phyloP scores from a whole-genome alignment of 2,797 vertebrate species.

The Picus viridis region DNA sequence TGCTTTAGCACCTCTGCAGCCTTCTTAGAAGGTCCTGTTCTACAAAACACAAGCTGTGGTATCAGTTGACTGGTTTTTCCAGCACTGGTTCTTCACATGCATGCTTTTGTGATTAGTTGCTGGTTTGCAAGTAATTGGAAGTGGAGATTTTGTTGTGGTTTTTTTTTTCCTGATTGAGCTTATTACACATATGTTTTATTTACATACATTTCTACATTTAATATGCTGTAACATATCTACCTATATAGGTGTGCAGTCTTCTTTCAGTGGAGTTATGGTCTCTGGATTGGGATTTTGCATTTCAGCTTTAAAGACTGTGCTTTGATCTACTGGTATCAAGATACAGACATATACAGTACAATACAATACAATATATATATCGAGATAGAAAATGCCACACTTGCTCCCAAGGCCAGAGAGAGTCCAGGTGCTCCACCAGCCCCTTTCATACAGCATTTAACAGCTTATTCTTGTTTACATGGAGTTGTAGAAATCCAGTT shows the following conservation, averaged over 20 bases:
- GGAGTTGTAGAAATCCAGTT: conserved; percentile 54
- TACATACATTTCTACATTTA: not conserved
- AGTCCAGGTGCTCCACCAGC: not conserved
- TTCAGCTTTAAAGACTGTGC: not conserved
- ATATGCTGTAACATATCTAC: not conserved
- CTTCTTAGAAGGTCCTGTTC: not conserved
- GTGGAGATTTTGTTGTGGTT: too few species aligned
- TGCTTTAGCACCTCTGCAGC: conserved; percentile 56
- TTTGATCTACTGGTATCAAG: not conserved
- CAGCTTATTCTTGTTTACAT: conserved; percentile 64
- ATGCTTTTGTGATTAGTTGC: conserved; percentile 42
- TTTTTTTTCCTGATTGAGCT: not conserved
- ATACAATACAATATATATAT: too few species aligned
- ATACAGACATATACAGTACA: too few species aligned
- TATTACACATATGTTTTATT: not conserved
- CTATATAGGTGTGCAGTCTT: not conserved
- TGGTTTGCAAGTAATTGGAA: not conserved
- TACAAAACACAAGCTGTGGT: not conserved
- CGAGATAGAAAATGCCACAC: not conserved
- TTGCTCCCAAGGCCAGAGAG: not conserved
- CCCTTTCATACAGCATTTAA: conserved; percentile 11
- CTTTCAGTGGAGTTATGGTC: not conserved
- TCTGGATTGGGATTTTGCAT: not conserved
- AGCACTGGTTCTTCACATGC: not conserved
- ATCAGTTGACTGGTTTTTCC: conserved; percentile 12